Percentiles rank a stretch among this genome's conserved stretches.
phyloP scores from a whole-genome alignment of 2,113 vertebrate genomes.

The Heptranchias perlo region DNA sequence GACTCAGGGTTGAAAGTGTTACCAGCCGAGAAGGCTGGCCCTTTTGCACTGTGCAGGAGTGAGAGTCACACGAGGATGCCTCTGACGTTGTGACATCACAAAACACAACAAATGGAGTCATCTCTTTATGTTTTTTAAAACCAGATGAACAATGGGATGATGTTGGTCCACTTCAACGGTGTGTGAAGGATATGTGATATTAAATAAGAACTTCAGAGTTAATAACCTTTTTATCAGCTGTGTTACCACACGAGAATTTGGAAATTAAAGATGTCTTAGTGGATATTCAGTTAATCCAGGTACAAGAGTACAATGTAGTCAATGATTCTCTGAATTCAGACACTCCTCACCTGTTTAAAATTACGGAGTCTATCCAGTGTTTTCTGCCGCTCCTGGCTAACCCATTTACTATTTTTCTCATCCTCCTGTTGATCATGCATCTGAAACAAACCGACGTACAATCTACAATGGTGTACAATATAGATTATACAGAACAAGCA shows the following conservation, averaged over 20 bases:
- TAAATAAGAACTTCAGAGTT: background rate
- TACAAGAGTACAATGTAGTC: background rate
- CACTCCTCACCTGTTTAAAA: conserved; percentile 78
- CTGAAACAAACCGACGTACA: conserved; percentile 45
- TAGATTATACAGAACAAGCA: background rate
- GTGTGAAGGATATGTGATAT: background rate
- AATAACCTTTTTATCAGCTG: background rate
- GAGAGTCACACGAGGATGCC: background rate
- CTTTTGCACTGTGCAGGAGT: background rate
- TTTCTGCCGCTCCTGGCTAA: conserved; percentile 86
- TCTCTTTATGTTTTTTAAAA: background rate
- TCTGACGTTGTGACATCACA: background rate
- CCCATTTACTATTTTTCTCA: conserved; percentile 67
- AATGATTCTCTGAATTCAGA: background rate
- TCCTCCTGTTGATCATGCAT: conserved; percentile 71
- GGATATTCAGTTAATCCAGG: no score
- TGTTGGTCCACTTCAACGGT: background rate
- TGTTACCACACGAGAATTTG: no score
- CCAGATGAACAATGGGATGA: background rate
- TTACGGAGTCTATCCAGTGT: conserved; percentile 87
- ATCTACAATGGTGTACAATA: background rate
- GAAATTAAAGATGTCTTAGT: background rate
- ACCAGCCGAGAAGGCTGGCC: background rate
- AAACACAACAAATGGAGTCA: background rate
- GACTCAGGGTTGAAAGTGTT: background rate